phyloP scores from a whole-genome alignment of 2,888 invertebrate genomes.

The Chrysolina haemoptera region DNA sequence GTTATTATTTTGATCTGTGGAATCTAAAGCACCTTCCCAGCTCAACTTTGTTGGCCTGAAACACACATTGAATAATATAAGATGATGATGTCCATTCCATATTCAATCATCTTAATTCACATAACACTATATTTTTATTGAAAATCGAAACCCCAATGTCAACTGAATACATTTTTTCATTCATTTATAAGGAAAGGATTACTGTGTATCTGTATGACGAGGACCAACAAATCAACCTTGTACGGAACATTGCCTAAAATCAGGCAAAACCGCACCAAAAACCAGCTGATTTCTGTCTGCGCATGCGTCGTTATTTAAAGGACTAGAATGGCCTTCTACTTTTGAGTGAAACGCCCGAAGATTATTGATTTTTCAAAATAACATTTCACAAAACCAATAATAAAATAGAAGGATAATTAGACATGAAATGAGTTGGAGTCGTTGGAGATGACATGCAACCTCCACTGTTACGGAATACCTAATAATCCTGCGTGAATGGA shows the following conservation, averaged over 20 bases:
- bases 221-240: slow-evolving; percentile 53
- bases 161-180: too few species aligned
- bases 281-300: slow-evolving; percentile 62
- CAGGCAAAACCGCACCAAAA: slow-evolving; percentile 46
- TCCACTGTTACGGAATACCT: slow-evolving; percentile 7
- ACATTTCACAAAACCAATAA: slow-evolving; percentile 48
- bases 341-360: slow-evolving; percentile 63
- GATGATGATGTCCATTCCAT: slow-evolving; percentile 17
- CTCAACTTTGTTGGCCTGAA: slow-evolving; percentile 68
- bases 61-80: slow-evolving; percentile 39
- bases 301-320: slow-evolving; percentile 58
- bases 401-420: slow-evolving; percentile 33
- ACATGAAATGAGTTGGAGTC: neutral
- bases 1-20: slow-evolving; percentile 77
- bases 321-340: slow-evolving; percentile 57
- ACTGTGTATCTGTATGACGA: neutral
- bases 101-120: neutral
- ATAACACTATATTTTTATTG: neutral
- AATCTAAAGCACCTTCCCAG: slow-evolving; percentile 69
- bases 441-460: slow-evolving; percentile 29
- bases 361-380: slow-evolving; percentile 65
- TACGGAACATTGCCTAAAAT: slow-evolving; percentile 58
- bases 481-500: too few species aligned
- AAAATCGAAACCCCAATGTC: too few species aligned
- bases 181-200: too few species aligned